A percentile compares a stretch with the other conserved stretches of the same genome.
These are phyloP conservation scores for Campoletis raptor DNA, from an alignment of 2,888 invertebrate genomes.

Conservation along the genomic window DNA sequence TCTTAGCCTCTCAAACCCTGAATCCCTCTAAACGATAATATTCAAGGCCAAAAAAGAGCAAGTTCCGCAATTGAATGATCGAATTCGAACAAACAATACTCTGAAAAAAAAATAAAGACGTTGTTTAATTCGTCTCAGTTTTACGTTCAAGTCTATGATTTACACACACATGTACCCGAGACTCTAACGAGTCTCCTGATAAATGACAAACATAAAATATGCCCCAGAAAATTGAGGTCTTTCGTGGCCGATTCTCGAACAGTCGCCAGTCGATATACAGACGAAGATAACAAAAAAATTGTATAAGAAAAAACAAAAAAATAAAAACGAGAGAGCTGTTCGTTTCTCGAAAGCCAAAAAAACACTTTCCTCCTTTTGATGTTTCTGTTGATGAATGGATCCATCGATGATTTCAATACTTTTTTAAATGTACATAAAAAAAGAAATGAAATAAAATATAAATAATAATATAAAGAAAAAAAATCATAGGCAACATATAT, in stretches of 20 bases:
- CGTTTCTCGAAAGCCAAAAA: conserved; percentile 36
- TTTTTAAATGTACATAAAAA: conserved; percentile 4
- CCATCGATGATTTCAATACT: conserved; percentile 15
- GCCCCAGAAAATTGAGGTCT: conserved; percentile 38
- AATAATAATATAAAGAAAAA: conserved; percentile 2
- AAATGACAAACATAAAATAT: conserved; percentile 35
- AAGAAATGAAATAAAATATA: conserved; percentile 7
- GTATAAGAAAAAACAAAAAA: background rate
- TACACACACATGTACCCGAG: conserved; percentile 56
- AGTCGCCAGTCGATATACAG: conserved; percentile 17
- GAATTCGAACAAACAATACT: background rate
- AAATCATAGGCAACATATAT: conserved; percentile 35
- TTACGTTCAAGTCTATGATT: conserved; percentile 49
- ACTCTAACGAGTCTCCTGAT: no score
- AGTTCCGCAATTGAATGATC: background rate
- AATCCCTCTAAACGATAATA: background rate
- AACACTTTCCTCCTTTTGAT: conserved; percentile 9
- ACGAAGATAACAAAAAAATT: background rate
- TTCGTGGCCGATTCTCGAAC: conserved; percentile 45
- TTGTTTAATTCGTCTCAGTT: conserved; percentile 39
- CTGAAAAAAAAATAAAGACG: conserved; percentile 33
- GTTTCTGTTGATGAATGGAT: conserved; percentile 34
- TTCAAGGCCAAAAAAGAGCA: background rate
- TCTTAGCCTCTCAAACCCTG: background rate
- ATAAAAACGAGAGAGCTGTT: background rate